Evolutionary conservation across 2,113 vertebrate species (phyloP).

Genomic region (Psammodynastes pulverulentus): DNA sequence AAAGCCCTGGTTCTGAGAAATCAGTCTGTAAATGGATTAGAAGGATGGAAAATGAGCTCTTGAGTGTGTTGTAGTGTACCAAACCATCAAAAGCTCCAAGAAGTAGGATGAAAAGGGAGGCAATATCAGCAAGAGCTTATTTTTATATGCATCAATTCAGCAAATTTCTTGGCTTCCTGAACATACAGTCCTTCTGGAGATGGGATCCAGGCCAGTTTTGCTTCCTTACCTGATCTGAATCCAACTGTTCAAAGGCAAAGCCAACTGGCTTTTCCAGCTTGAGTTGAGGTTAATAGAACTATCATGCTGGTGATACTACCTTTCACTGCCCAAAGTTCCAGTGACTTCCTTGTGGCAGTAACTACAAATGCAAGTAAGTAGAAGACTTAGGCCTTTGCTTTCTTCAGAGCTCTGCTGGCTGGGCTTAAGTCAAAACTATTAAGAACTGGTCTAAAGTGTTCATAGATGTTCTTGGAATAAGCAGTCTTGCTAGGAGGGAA

Average conservation of each 20-base stretch:
- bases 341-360: neutral
- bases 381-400: neutral
- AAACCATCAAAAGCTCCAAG: neutral
- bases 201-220: neutral
- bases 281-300: neutral
- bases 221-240: neutral
- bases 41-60: neutral
- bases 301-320: neutral
- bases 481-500: neutral
- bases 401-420: neutral
- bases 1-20: neutral
- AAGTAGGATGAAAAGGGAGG: neutral
- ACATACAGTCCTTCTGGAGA: neutral
- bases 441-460: neutral
- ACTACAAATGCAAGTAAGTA: neutral
- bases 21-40: neutral
- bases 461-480: neutral
- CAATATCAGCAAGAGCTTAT: neutral
- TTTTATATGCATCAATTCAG: neutral
- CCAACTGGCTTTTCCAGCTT: neutral
- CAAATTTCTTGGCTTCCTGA: neutral
- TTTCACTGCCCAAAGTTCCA: neutral
- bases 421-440: neutral
- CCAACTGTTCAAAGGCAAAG: neutral
- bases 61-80: neutral